Base-by-base conservation (phyloP, 1,140 invertebrate species). In the Octopus bimaculoides region DNA sequence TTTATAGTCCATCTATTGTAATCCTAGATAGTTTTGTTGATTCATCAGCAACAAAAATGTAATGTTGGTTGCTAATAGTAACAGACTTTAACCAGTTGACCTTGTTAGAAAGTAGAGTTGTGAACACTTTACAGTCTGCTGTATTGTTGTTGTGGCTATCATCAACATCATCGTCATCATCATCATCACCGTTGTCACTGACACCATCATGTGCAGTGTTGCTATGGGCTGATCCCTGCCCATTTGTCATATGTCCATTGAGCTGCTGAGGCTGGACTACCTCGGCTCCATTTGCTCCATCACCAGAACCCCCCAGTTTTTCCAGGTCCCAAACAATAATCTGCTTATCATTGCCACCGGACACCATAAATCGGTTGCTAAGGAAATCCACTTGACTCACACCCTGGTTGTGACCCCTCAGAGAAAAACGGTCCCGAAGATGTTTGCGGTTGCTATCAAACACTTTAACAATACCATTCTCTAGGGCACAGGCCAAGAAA, bases 11-110 rank as follows among this genome's bases (percentile, higher is more conserved):
- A 71, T 6, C 66, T n/a, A 20, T 71, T 14, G 17, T 71, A 20
- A 71, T 71, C 66, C 17, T 71, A 0, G 85, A 83, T 2, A 88
- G 77, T 20, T 85, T 81, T 41, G 81, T 54, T 5, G 85, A 84
- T 54, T 88, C 85, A 84, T 89, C 86, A 54, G 86, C 88, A 10
- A 88, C 81, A 56, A 81, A 81, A 17, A 87, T 71, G 80, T 80
- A 83, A 69, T 78, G 77, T 4, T 81, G 73, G 12, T 79, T 85
- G 53, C 82, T 80, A 5, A 78, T 53, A 52, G 54, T 52, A 69
- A 85, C 85, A 77, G 84, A 82, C 54, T 83, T 84, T 82, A 89
- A 81, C 87, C 88, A 88, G 79, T 89, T 89, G n/a, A 89, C 83
- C 76, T 89, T 89, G 8, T 80, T 78, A 7, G 81, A 66, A 79